phyloP scores from a whole-genome alignment of 1,140 invertebrate species.

The Physella acuta region DNA sequence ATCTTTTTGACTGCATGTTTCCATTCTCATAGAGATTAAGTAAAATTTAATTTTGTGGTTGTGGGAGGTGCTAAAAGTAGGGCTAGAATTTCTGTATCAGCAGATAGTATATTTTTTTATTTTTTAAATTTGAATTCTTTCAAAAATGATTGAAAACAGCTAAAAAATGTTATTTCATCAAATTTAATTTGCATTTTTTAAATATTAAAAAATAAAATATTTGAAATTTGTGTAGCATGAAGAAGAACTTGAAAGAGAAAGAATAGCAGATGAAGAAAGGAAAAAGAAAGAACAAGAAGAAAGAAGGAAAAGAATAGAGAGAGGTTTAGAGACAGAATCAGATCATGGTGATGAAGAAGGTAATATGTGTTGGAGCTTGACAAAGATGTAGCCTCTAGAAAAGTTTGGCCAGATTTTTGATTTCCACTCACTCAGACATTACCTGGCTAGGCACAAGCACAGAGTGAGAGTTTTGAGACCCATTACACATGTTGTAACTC shows the following conservation, averaged over 20 bases:
- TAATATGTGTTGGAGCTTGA: too few species aligned
- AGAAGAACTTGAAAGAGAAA: slow-evolving; percentile 54
- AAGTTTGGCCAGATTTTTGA: too few species aligned
- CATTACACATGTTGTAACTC: too few species aligned
- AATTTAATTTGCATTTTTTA: neutral
- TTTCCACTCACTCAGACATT: too few species aligned
- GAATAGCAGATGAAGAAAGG: slow-evolving; percentile 61
- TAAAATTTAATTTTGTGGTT: too few species aligned
- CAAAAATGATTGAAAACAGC: neutral
- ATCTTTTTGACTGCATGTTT: too few species aligned
- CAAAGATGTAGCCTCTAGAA: too few species aligned
- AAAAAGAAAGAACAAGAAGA: slow-evolving; percentile 63
- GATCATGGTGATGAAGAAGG: slow-evolving; percentile 49
- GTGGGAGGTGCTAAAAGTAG: neutral
- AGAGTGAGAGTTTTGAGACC: too few species aligned
- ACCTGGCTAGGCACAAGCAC: too few species aligned
- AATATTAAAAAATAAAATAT: neutral
- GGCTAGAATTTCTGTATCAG: neutral
- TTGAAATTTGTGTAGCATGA: slow-evolving; percentile 51
- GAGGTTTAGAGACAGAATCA: slow-evolving; percentile 55
- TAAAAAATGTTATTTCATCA: neutral
- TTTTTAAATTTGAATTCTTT: neutral
- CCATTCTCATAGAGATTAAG: too few species aligned
- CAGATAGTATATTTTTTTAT: neutral
- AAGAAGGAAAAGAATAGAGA: slow-evolving; percentile 52